Evolutionary conservation across 2,113 vertebrate genomes (phyloP).

Genomic region (Lichenostomus cassidix): DNA sequence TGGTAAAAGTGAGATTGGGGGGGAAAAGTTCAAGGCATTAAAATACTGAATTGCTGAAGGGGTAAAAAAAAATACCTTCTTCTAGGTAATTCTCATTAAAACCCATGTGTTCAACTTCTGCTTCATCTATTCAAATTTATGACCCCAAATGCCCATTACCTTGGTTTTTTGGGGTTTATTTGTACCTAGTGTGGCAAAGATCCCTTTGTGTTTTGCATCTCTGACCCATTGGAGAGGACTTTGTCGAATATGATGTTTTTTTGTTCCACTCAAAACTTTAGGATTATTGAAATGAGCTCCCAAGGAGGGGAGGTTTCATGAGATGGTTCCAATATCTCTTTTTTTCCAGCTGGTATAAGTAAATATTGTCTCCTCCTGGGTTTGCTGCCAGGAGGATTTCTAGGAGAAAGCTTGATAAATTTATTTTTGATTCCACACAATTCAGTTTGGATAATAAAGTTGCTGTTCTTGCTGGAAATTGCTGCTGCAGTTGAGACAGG

Average conservation of each 20-base stretch:
- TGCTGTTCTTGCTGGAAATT: neutral
- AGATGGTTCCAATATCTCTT: neutral
- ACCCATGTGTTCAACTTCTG: neutral
- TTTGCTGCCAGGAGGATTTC: neutral
- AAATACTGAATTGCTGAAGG: neutral
- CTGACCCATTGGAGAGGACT: accelerated
- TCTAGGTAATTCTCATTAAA: neutral
- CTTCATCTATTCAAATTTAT: neutral
- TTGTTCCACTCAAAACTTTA: neutral
- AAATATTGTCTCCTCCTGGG: neutral
- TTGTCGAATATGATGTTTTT: neutral
- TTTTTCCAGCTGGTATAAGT: neutral
- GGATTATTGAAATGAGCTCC: neutral
- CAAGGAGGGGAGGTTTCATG: neutral
- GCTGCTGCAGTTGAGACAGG: neutral
- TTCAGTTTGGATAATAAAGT: neutral
- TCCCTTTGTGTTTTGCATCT: neutral
- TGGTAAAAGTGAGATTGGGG: constrained; percentile 11
- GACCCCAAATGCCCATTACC: neutral
- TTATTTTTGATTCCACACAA: neutral
- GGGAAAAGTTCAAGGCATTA: neutral
- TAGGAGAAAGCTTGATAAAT: neutral
- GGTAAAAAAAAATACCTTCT: neutral
- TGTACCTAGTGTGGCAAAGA: neutral
- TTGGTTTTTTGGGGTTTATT: neutral